Base-by-base conservation (phyloP, 2,797 vertebrate species). In the Chrysocyon brachyurus region DNA sequence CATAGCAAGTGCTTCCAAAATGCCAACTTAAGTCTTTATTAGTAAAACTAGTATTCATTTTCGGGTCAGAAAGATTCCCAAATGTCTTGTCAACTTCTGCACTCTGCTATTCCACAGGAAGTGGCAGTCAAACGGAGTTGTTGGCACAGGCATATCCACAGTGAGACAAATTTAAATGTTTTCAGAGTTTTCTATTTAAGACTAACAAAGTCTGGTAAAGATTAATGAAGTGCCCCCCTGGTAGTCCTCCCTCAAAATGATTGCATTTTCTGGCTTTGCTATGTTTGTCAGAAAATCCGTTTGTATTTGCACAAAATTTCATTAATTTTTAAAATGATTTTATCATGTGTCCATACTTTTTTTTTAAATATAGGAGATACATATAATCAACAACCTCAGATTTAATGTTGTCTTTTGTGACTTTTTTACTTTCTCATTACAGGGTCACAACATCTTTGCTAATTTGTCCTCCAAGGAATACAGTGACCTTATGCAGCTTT, bases 401-500 rank as follows among this genome's bases (percentile, higher is more conserved):
- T 97, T 97, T 56, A 95, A 81, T 97, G 92, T 70, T 97, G 89
- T 98, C 96, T 91, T 93, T 93, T 98, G 98, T 97, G 97, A 98
- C 98, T 87, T 98, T 96, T 96, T 98, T 93, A 97, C 98, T 98
- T 97, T 99, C 98, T 99, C 98, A 98, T 99, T 98, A 96, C 98
- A 99, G 99, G 99, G 99, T 97, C 99, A 99, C 99, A 99, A 99
- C 98, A 99, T 99, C 98, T 99, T 99, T 99, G 99, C 99, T 98
- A 99, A 99, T 98, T 99, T 99, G 98, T 99, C 99, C 93, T 99
- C 99, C 98, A 99, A 99, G 98, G 99, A 99, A 98, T 99, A 99
- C 98, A 99, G 99, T 91, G 99, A 99, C 99, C 99, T 99, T 98
- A 99, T 99, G 99, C 99, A 99, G 99, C 99, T 99, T 98, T 98